phyloP scores from a whole-genome alignment of 2,888 invertebrate genomes.

The Standfussiana lucernea region DNA sequence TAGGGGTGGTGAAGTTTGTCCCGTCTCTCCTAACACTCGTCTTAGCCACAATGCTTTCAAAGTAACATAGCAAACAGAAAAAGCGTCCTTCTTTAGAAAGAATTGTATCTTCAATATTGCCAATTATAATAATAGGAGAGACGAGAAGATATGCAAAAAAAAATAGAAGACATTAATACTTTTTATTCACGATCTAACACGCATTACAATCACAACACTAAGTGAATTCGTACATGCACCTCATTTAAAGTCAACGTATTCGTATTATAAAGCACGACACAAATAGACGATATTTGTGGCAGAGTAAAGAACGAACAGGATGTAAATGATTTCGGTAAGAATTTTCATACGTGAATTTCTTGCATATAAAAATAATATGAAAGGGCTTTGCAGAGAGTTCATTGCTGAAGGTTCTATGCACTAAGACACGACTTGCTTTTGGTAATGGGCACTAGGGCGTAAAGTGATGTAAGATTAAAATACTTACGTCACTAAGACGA shows the following conservation, averaged over 20 bases:
- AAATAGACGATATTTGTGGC: slow-evolving; percentile 58
- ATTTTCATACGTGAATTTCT: slow-evolving; percentile 33
- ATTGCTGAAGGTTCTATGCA: slow-evolving; percentile 62
- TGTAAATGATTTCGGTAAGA: slow-evolving; percentile 57
- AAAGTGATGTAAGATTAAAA: slow-evolving; percentile 65
- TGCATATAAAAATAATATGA: slow-evolving; percentile 46
- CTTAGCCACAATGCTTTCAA: slow-evolving; percentile 55
- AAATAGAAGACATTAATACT: slow-evolving; percentile 74
- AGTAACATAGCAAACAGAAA: slow-evolving; percentile 55
- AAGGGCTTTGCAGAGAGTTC: slow-evolving; percentile 56
- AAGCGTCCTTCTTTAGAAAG: slow-evolving; percentile 40
- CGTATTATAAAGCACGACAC: slow-evolving; percentile 59
- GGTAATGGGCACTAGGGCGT: slow-evolving; percentile 56
- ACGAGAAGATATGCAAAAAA: slow-evolving; percentile 79
- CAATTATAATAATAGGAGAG: slow-evolving; percentile 72
- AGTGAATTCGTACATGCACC: slow-evolving; percentile 78
- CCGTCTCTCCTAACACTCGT: slow-evolving; percentile 82
- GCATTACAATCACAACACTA: slow-evolving; percentile 78
- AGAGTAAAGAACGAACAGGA: slow-evolving; percentile 53
- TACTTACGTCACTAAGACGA: slow-evolving; percentile 96
- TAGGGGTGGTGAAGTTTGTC: slow-evolving; percentile 82
- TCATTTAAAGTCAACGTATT: slow-evolving; percentile 51
- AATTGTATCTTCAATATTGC: slow-evolving; percentile 33
- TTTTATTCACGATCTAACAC: slow-evolving; percentile 74
- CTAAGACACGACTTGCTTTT: slow-evolving; percentile 61